Base-by-base conservation (phyloP, 2,113 vertebrate genomes). In the Ondatra zibethicus region DNA sequence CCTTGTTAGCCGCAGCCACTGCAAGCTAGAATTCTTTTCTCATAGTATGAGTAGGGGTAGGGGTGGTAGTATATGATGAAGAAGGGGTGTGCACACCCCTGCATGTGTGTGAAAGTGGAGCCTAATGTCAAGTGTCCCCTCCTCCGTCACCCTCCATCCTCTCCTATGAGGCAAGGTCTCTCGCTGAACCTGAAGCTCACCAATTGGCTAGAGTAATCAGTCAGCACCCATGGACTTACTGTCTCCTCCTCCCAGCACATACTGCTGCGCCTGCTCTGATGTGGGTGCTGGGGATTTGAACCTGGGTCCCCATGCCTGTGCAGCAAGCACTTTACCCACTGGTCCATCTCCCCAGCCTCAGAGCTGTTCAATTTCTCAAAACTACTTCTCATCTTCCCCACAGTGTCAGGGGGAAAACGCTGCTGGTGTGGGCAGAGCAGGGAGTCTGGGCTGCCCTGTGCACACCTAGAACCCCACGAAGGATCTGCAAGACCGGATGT, bases 401-500 rank as follows among this genome's bases (percentile, higher is more conserved):
- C 1, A 0, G 77, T 29, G 65, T 65, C 31, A 31, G 27, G 55
- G 14, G 50, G 31, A 82, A 58, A 72, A 42, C 13, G 33, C 36
- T 5, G 21, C 52, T 52, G 10, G 3, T 36, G 36, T 52, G 78
- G 27, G 70, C n/a, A 73, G 8, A 82, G 16, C 77, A n/a, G 21
- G 16, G 33, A 95, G 52, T 47, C n/a, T 8, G 21, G 81, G 68
- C 39, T 77, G 77, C 91, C 33, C 0, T 0, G 6, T 36, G 70
- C 16, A 77, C 84, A 52, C 39, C 65, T 21, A n/a, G 89, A 80
- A 68, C 42, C 2, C 52, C n/a, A n/a, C 3, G 17, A 21, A 47
- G 31, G 8, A 3, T 21, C 27, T 27, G 6, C 14, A 8, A 4
- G 50, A 23, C 52, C 16, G 7, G 70, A 77, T 0, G 0, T 21